Percentiles rank a stretch among this genome's conserved stretches.
phyloP scores from a whole-genome alignment of 2,888 invertebrate species.

The Exocentrus adspersus region DNA sequence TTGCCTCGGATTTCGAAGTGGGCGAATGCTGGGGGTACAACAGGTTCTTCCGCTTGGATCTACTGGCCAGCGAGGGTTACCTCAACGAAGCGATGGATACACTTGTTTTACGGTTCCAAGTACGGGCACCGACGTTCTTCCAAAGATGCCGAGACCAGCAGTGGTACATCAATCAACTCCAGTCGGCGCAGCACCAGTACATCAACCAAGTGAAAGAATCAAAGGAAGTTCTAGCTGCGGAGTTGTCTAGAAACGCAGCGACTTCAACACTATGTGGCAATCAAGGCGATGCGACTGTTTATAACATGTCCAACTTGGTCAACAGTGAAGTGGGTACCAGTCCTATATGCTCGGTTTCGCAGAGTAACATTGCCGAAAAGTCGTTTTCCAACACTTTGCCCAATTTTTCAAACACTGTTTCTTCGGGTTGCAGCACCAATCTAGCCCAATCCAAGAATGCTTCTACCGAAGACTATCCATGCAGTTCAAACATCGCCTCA shows the following conservation, averaged over 20 bases:
- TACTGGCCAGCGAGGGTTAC: constrained; percentile 91
- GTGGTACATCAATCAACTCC: constrained; percentile 89
- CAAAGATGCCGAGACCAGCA: constrained; percentile 94
- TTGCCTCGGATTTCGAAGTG: constrained; percentile 95
- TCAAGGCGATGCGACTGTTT: constrained; percentile 46
- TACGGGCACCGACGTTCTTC: constrained; percentile 92
- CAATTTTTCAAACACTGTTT: constrained; percentile 33
- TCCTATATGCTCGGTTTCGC: constrained; percentile 47
- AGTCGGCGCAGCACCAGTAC: constrained; percentile 83
- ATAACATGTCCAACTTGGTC: constrained; percentile 42
- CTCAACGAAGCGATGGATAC: constrained; percentile 85
- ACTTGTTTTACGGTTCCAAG: constrained; percentile 87
- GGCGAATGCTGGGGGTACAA: constrained; percentile 98
- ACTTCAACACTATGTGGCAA: constrained; percentile 63
- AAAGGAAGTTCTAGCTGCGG: constrained; percentile 79
- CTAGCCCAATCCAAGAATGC: constrained; percentile 24
- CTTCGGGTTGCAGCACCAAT: constrained; percentile 24
- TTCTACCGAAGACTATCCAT: constrained; percentile 40
- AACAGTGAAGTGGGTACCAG: constrained; percentile 34
- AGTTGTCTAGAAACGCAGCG: constrained; percentile 74
- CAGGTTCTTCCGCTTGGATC: constrained; percentile 88
- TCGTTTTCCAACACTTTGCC: constrained; percentile 42
- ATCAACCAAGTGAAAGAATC: constrained; percentile 84
- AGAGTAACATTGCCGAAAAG: constrained; percentile 49
- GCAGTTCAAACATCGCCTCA: constrained; percentile 38